Base-by-base conservation (phyloP, 2,888 invertebrate genomes). In the Platypus cylindrus region DNA sequence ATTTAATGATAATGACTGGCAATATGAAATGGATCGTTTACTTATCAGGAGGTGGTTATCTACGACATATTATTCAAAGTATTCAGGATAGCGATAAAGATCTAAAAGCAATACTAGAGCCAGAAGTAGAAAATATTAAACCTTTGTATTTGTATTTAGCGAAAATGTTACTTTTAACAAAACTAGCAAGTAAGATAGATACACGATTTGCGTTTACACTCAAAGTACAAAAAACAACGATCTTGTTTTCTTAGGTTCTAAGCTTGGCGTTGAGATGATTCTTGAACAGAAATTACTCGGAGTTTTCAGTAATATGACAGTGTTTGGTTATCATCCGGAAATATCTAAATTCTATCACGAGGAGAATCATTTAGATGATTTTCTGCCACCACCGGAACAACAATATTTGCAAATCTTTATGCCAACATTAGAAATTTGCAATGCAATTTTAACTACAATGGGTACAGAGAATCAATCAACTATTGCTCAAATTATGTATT, bases 121-220 rank as follows among this genome's bases (percentile, higher is more conserved):
- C 72, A 9, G 71, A 72, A 30, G 36, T 45, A 8, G 46, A 45
- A 17, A 75, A 75, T 2, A 66, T 90, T 26, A 73, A 81, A 36
- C 76, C 79, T 1, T 62, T 91, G 1, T 91, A 86, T 64, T 73
- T 89, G 11, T 91, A 86, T 62, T 84, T 87, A 58, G 80, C 87
- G 0, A 85, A 86, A 64, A 78, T 91, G 78, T 74, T 82, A 22
- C 70, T 85, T 45, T 66, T 89, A 12, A 68, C 75, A 32, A 70
- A 79, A 51, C 66, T 86, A 48, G 78, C 83, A 1, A 43, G 45
- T 27, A 43, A 20, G 18, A 5, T n/a, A n/a, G n/a, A n/a, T n/a
- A n/a, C n/a, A n/a, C n/a, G 12, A 11, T 11, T 31, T 26, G 7
- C n/a, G n/a, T 23, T 22, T 5, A 13, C 7, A 23, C 13, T 12